phyloP scores from a whole-genome alignment of 2,888 invertebrate species.

The Synanthedon andrenaeformis region DNA sequence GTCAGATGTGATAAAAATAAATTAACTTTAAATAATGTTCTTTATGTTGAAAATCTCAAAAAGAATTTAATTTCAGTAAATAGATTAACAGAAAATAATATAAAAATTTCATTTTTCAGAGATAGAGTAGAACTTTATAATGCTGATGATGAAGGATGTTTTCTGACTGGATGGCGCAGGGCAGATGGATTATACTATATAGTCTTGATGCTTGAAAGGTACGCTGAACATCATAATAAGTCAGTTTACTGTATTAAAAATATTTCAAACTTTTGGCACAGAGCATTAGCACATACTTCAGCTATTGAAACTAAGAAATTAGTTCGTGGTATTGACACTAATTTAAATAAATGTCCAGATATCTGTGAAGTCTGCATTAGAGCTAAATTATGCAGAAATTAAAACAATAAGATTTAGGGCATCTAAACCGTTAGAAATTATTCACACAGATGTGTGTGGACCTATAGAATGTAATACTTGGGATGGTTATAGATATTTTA shows the following conservation, averaged over 20 bases:
- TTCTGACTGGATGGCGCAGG: too few relatives aligned
- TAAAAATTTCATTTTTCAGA: too few relatives aligned
- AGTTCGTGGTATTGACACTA: background rate
- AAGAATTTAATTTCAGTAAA: too few relatives aligned
- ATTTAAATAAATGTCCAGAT: background rate
- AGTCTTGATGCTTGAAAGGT: background rate
- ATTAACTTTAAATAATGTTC: too few relatives aligned
- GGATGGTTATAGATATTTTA: background rate
- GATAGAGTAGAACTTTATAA: too few relatives aligned
- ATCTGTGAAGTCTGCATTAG: background rate
- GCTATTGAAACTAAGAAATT: background rate
- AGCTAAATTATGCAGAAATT: background rate
- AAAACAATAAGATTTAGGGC: background rate
- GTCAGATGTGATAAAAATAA: too few relatives aligned
- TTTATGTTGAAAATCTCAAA: too few relatives aligned
- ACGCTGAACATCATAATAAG: background rate
- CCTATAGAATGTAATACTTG: background rate
- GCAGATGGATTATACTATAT: too few relatives aligned
- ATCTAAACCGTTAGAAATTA: background rate
- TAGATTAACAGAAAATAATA: too few relatives aligned
- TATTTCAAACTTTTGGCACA: background rate
- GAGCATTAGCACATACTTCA: background rate
- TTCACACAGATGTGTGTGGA: background rate
- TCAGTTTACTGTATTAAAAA: too few relatives aligned
- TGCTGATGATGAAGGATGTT: too few relatives aligned